Percentiles rank a stretch among this genome's conserved stretches.
These are phyloP conservation scores for Vicugna pacos DNA, from an alignment of 2,113 vertebrate species.

Conservation along the genomic window DNA sequence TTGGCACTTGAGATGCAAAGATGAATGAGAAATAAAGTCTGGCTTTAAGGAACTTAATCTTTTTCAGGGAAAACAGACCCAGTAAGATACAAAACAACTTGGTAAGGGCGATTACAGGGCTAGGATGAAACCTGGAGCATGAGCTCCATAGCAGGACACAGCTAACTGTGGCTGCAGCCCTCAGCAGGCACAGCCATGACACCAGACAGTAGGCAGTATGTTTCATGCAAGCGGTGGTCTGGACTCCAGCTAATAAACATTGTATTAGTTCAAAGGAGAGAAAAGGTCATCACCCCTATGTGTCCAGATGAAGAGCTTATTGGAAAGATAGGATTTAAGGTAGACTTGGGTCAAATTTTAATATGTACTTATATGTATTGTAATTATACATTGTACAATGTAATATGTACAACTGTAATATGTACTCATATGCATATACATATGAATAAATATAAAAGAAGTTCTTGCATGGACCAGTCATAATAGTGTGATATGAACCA, in stretches of 20 bases:
- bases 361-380: background rate
- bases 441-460: background rate
- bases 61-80: background rate
- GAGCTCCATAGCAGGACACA: background rate
- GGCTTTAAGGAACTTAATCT: background rate
- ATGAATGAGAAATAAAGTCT: background rate
- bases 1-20: background rate
- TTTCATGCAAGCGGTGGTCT: background rate
- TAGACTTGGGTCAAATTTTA: background rate
- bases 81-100: background rate
- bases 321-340: background rate
- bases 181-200: fast-evolving
- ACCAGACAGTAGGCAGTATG: background rate
- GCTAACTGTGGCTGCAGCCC: background rate
- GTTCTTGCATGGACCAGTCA: background rate
- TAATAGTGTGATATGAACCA: background rate
- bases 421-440: background rate
- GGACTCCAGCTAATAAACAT: background rate
- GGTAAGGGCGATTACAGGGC: background rate
- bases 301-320: background rate
- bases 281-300: background rate
- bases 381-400: background rate
- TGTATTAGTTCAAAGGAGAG: background rate
- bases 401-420: background rate
- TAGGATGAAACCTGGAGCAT: fast-evolving